Base-by-base conservation (phyloP, 2,113 vertebrate species). In the Ancistrus triradiatus region DNA sequence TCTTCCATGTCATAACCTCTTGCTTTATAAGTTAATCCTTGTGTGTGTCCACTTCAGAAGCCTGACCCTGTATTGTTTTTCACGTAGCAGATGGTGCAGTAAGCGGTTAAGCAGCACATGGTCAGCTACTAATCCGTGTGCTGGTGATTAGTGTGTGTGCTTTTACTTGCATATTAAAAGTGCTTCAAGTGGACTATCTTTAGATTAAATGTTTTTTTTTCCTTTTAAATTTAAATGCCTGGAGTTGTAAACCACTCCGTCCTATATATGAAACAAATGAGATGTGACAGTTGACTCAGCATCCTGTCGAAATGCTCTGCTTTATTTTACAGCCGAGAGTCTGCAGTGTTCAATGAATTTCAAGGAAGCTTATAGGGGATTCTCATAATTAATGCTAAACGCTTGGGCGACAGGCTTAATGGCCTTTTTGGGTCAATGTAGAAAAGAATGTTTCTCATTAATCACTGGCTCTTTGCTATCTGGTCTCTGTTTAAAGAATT, bases 331-430 rank as follows among this genome's bases (percentile, higher is more conserved):
- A 58, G 59, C 61, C 42, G 63, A 69, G 65, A 78, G 72, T 71
- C 76, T 65, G 74, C 76, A 63, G 63, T 83, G 76, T 79, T 85
- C 78, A 82, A 84, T 87, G 81, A 82, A 85, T 85, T 83, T 82
- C 75, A 85, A 75, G 75, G 78, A 81, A 80, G 82, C 81, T 83
- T 80, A 85, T 79, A 73, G 68, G 62, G 64, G 69, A 58, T 74
- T 52, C 66, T 81, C 78, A 80, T 86, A 84, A 86, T 86, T 82
- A 83, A 82, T 82, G 77, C 66, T 84, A 63, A 83, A 81, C 49
- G 79, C 81, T 80, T 80, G 75, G 81, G 75, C 83, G 79, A 71
- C 77, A 81, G 77, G 84, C 72, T 81, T 86, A 84, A 85, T 87
- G 78, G 83, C 68, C 74, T 81, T 86, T 84, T 79, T 77, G 79